Percentiles rank a stretch among this genome's conserved stretches.
phyloP scores from a whole-genome alignment of 2,113 vertebrate species.

The Cavia porcellus region DNA sequence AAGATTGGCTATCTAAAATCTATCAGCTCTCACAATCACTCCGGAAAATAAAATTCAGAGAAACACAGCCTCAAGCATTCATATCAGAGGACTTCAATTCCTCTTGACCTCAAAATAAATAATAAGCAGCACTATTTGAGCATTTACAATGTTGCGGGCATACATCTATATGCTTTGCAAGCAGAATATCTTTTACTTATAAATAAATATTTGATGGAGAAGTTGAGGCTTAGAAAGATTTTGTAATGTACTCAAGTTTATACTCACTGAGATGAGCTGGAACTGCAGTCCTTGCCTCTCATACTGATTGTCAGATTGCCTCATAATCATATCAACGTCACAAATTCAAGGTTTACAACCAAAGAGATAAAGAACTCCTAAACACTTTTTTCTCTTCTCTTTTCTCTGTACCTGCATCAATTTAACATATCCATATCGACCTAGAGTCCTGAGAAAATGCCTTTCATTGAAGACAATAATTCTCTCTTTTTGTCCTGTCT shows the following conservation, averaged over 20 bases:
- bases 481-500: neutral
- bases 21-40: neutral
- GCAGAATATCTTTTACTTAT: constrained; percentile 37
- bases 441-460: neutral
- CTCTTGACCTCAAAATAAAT: neutral
- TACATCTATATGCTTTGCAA: constrained; percentile 15
- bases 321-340: neutral
- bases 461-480: neutral
- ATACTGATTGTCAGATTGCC: neutral
- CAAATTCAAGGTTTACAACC: neutral
- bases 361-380: neutral
- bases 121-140: constrained; percentile 49
- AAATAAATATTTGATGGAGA: constrained; percentile 59
- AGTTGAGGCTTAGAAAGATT: constrained; percentile 19
- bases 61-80: constrained; percentile 22
- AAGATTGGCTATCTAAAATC: constrained; percentile 31
- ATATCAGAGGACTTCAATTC: constrained; percentile 43
- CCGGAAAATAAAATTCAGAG: constrained; percentile 28
- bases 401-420: neutral
- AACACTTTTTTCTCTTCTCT: neutral
- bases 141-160: neutral
- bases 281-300: neutral
- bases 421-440: neutral
- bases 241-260: constrained; percentile 14
- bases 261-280: neutral